Evolutionary conservation across 2,113 vertebrate species (phyloP).

Genomic region (Himantopus leucocephalus): DNA sequence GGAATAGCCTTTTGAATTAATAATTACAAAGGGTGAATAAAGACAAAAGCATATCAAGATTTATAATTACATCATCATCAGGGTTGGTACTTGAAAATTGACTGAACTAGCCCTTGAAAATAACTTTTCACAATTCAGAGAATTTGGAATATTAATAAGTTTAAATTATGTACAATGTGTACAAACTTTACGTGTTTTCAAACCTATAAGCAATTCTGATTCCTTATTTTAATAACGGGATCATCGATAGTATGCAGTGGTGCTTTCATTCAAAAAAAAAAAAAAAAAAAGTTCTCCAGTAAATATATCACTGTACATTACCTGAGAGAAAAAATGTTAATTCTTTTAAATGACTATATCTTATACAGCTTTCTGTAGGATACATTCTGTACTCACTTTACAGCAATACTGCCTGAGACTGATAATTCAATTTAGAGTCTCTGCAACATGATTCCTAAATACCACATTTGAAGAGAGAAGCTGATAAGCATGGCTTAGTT

Average conservation of each 20-base stretch:
- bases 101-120: not conserved
- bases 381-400: not conserved
- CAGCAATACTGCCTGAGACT: not conserved
- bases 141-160: not conserved
- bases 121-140: not conserved
- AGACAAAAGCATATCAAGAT: not conserved
- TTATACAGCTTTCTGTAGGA: not conserved
- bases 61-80: not conserved
- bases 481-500: not conserved
- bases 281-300: not conserved
- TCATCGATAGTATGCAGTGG: not conserved
- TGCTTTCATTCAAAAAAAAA: not conserved
- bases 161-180: not conserved
- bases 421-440: slow-evolving; percentile 7
- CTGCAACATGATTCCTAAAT: not conserved
- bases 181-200: not conserved
- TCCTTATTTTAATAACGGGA: not conserved
- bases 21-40: not conserved
- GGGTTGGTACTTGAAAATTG: not conserved
- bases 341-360: not conserved
- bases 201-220: not conserved
- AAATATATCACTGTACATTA: not conserved
- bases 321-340: not conserved
- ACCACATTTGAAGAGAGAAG: not conserved
- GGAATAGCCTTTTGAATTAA: not conserved